A percentile compares a stretch with the other conserved stretches of the same genome.
Evolutionary conservation across 2,113 vertebrate genomes (phyloP).

Genomic region (Chloroceryle aenea): DNA sequence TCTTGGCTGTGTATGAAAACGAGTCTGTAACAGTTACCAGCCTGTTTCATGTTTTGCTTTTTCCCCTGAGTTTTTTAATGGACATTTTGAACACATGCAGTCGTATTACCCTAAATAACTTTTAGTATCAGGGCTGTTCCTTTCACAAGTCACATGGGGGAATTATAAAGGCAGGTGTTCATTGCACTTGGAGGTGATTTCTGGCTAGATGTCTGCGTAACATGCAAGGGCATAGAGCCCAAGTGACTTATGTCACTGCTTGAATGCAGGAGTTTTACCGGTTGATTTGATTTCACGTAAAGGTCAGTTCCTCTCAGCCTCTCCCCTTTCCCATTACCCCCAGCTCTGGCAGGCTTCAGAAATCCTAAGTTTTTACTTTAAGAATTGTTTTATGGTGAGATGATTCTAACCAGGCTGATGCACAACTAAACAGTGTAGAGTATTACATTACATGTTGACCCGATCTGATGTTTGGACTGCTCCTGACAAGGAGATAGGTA

Average conservation of each 20-base stretch:
- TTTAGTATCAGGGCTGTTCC: conserved; percentile 52
- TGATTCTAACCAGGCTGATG: neutral
- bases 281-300: neutral
- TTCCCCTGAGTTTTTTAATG: conserved; percentile 52
- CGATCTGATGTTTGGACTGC: neutral
- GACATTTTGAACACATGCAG: conserved; percentile 42
- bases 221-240: neutral
- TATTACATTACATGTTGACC: neutral
- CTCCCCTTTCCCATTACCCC: neutral
- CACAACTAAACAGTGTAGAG: neutral
- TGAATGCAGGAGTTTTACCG: neutral
- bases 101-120: conserved; percentile 37
- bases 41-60: neutral
- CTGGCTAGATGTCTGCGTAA: conserved; percentile 8
- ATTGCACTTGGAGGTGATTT: conserved; percentile 39
- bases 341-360: neutral
- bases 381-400: neutral
- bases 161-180: conserved; percentile 42
- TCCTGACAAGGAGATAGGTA: neutral
- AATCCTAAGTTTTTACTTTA: neutral
- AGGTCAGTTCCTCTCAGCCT: neutral
- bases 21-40: conserved; percentile 45
- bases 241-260: neutral
- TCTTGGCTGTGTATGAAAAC: conserved; percentile 56
- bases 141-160: conserved; percentile 15